These are phyloP conservation scores for Heliocidaris erythrogramma DNA, from an alignment of 35 echinoderm and acorn worm genomes.

Conservation along the genomic window DNA sequence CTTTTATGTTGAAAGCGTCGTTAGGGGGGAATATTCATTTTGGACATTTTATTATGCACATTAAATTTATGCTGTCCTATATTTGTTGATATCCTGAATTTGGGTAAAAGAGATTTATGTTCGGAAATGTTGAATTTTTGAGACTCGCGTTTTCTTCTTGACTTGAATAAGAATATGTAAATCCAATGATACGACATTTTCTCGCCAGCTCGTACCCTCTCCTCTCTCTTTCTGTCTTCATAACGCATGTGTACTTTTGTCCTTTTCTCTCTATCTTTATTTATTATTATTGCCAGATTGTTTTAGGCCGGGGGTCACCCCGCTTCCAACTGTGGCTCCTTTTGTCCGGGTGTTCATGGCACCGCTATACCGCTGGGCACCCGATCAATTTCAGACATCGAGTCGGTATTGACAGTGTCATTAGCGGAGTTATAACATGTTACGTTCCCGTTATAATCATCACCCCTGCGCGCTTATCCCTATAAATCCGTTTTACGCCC, in stretches of 20 bases:
- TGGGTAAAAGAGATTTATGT: too few species aligned
- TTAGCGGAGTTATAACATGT: not conserved
- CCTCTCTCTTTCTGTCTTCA: not conserved
- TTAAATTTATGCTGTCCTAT: too few species aligned
- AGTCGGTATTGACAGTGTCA: conserved; percentile 1
- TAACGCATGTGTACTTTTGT: too few species aligned
- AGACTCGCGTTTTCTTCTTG: too few species aligned
- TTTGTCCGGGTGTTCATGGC: conserved; percentile 24
- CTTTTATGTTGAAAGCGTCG: too few species aligned
- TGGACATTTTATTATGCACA: too few species aligned
- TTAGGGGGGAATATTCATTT: too few species aligned
- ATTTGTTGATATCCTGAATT: too few species aligned
- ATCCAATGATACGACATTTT: too few species aligned
- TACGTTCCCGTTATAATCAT: not conserved
- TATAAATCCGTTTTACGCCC: not conserved
- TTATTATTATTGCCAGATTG: not conserved
- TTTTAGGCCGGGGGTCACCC: not conserved
- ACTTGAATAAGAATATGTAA: too few species aligned
- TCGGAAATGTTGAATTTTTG: too few species aligned
- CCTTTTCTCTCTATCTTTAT: not conserved
- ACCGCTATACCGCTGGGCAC: conserved; percentile 24
- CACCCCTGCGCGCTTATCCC: not conserved
- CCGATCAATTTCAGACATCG: not conserved
- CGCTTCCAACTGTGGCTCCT: not conserved
- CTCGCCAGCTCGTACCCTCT: not conserved